Base-by-base conservation (phyloP, 1,140 invertebrate species). In the Brachionus koreanus region DNA sequence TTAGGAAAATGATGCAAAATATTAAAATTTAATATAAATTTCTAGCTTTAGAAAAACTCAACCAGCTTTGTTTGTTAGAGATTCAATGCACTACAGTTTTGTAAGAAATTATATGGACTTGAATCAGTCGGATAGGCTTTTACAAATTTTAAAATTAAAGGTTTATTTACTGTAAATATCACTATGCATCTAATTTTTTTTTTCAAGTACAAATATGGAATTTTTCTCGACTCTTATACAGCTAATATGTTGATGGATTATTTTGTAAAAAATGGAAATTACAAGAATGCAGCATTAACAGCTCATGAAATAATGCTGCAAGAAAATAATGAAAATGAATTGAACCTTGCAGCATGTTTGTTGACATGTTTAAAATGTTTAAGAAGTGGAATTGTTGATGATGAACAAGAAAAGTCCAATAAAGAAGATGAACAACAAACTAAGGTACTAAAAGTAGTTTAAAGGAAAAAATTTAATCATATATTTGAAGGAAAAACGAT, bases 21-120 rank as follows among this genome's bases (percentile, higher is more conserved):
- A 5, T 25, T 23, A 3, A 29, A 2, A 29, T 23, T 12, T 9
- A 29, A 63, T 25, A 19, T 74, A 23, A 2, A 29, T 29, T 29
- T 61, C 19, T 42, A 79, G 49, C 16, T 79, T 61, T 35, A 37
- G 76, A 79, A 79, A 79, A 43, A 79, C 76, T 79, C 76, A 79
- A 10, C 19, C 76, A 3, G 19, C 76, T 39, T 12, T 79, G 19
- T 79, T 61, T 61, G 49, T 79, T 39, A 57, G 76, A 33, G 76
- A 79, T 37, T 79, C 76, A 25, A 79, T 79, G 76, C 76, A 79
- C 43, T 43, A 79, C 23, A 65, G 76, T 37, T 65, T 79, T 43
- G 61, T 35, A 12, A 57, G 76, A 63, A 65, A 65, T 43, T 79
- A 79, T 61, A 37, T 79, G 0, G 76, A 79, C 25, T 52, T 79